Base-by-base conservation (phyloP, 2,888 invertebrate species). In the Epinotia brunnichana region DNA sequence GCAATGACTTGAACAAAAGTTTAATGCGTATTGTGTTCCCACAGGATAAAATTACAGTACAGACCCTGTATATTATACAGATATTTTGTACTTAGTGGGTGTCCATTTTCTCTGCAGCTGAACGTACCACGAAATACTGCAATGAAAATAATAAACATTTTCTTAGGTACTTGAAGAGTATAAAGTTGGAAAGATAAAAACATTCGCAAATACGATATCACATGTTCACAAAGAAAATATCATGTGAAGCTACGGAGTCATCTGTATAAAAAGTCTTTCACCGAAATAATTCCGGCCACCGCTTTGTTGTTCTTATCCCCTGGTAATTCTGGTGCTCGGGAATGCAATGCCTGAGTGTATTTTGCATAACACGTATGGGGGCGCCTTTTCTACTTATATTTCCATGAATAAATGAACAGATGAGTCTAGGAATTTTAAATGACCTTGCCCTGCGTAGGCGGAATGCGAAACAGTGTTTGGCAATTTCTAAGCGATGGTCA, bases 371-470 rank as follows among this genome's bases (percentile, higher is more conserved):
- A 71, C 60, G 24, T 66, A 67, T 61, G 48, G 15, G 9, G 24
- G 24, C 53, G 60, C 59, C 67, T 54, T 72, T 56, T 54, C 61
- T 60, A 61, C 61, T 67, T 67, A 67, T 61, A 67, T 67, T 72
- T 61, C 67, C 67, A 67, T 72, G 71, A 72, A 72, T 67, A 67
- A 72, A 53, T 72, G 60, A 71, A 53, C 39, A 41, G 29, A 19
- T 66, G 66, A 72, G 61, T 66, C 67, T 67, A 67, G 71, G 71
- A 67, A 72, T 67, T 61, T 72, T 72, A 61, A 72, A 72, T 61
- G 67, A 61, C n/a, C 11, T 15, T 24, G 15, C 51, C 51, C 48
- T 57, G 17, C 53, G 60, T 67, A 67, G 54, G 67, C 35, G 66
- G 54, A 48, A 67, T 61, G 59, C 7, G 60, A 60, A 59, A 60